Evolutionary conservation across 2,797 vertebrate genomes (phyloP).

Genomic region (Phylloscopus collybita): DNA sequence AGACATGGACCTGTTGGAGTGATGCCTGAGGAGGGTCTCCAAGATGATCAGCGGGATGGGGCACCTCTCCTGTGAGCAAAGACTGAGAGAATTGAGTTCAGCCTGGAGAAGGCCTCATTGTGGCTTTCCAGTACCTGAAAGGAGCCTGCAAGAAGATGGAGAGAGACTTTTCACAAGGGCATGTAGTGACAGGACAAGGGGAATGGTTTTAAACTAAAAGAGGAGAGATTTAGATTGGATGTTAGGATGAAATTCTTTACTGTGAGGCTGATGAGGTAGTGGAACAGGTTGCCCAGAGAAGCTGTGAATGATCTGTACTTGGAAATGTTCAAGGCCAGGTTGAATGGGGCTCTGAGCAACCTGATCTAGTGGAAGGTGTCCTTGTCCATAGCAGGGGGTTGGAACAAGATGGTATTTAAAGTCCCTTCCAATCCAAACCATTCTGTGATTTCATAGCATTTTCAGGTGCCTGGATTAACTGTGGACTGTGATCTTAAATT

Average conservation of each 20-base stretch:
- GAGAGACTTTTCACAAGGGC: neutral
- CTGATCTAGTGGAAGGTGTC: neutral
- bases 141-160: neutral
- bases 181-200: neutral
- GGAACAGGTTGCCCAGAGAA: neutral
- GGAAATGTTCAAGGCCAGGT: neutral
- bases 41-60: neutral
- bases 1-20: neutral
- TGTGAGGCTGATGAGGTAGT: neutral
- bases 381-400: neutral
- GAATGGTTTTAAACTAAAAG: neutral
- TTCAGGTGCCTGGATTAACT: neutral
- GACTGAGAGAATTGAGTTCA: neutral
- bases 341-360: neutral
- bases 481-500: neutral
- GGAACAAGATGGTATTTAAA: neutral
- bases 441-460: neutral
- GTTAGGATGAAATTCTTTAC: neutral
- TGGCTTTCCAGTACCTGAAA: neutral
- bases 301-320: neutral
- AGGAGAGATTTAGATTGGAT: neutral
- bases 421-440: neutral
- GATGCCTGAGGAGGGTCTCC: neutral
- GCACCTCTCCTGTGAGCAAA: neutral
- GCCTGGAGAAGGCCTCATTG: neutral